Percentiles rank a stretch among this genome's conserved stretches.
phyloP scores from a whole-genome alignment of 2,797 vertebrate genomes.

The Esox lucius region DNA sequence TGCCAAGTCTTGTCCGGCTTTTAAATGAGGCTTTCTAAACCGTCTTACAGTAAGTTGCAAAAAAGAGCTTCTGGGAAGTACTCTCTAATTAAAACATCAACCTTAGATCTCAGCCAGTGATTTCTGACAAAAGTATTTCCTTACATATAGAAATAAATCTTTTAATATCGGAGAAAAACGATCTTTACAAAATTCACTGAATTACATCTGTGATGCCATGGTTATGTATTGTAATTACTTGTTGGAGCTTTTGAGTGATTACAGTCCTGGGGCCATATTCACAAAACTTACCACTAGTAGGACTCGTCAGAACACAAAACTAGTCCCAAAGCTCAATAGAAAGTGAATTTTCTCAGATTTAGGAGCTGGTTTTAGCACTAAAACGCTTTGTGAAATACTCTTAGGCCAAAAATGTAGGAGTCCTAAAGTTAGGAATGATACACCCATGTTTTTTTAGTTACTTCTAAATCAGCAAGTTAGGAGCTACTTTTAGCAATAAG shows the following conservation, averaged over 20 bases:
- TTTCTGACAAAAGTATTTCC: conserved; percentile 6
- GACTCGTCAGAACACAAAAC: too few relatives aligned
- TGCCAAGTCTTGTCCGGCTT: background rate
- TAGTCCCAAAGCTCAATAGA: too few relatives aligned
- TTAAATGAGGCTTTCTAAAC: background rate
- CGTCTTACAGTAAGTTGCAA: conserved; percentile 23
- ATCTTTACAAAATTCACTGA: conserved; percentile 25
- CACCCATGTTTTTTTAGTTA: too few relatives aligned
- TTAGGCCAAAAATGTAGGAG: too few relatives aligned
- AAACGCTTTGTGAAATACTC: too few relatives aligned
- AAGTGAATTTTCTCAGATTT: too few relatives aligned
- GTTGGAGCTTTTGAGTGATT: conserved; percentile 48
- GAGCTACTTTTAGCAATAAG: too few relatives aligned
- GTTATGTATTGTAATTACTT: conserved; percentile 45
- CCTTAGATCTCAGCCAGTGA: conserved; percentile 20
- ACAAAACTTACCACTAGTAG: too few relatives aligned
- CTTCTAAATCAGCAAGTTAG: too few relatives aligned
- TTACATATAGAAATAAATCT: conserved; percentile 38
- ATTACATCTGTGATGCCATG: background rate
- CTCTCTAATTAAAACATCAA: conserved; percentile 26
- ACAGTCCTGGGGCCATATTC: background rate
- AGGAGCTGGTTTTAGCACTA: too few relatives aligned
- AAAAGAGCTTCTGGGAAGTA: conserved; percentile 33
- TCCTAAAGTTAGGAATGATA: too few relatives aligned
- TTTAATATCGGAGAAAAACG: background rate